phyloP scores from a whole-genome alignment of 1,140 invertebrate species.

The Agrypnia vestita region DNA sequence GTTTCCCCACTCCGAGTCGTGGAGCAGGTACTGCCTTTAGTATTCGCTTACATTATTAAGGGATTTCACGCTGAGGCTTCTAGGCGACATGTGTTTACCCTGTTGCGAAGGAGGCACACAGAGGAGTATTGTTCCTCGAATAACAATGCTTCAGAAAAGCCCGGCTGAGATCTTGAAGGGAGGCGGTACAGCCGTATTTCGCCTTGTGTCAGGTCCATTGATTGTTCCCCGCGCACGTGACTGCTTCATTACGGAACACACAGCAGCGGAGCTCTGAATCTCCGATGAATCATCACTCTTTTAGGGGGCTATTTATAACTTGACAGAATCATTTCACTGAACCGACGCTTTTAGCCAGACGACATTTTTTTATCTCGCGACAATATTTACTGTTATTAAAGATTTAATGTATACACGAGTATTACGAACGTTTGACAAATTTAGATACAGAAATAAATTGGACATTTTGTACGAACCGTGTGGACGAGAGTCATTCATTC shows the following conservation, averaged over 20 bases:
- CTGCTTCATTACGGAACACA: neutral
- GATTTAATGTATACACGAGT: no score
- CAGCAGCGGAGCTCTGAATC: neutral
- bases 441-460: no score
- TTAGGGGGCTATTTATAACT: no score
- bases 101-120: neutral
- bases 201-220: neutral
- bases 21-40: neutral
- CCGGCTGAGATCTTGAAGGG: neutral
- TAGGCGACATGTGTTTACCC: slow-evolving; percentile 14
- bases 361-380: no score
- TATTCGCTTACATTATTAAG: neutral
- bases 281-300: no score
- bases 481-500: no score
- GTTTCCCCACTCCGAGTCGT: neutral
- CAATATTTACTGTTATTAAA: no score
- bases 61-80: neutral
- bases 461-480: no score
- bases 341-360: no score
- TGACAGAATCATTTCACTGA: no score
- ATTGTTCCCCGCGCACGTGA: slow-evolving; percentile 15
- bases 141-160: slow-evolving; percentile 6
- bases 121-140: neutral
- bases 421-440: no score
- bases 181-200: neutral